Conservation (phyloP, 1,140 invertebrate genomes). For the Hyles euphorbiae region DNA sequence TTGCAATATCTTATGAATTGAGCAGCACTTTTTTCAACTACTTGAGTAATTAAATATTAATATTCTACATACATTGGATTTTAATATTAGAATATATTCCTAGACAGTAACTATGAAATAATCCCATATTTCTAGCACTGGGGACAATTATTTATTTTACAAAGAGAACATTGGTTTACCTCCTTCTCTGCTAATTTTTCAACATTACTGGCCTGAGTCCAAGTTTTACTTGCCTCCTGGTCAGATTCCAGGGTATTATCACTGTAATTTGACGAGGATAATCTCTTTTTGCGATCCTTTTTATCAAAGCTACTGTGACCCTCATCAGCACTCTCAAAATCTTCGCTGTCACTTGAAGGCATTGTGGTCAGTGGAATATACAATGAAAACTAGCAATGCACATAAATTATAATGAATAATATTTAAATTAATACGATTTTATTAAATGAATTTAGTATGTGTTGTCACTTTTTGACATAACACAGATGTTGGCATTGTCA, state of each 20-base stretch:
- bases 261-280: conserved; percentile 64
- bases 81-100: no score
- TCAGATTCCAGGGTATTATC: conserved; percentile 52
- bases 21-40: no score
- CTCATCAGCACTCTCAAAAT: conserved; percentile 82
- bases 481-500: no score
- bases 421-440: no score
- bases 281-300: conserved; percentile 52
- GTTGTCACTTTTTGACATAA: no score
- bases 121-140: not conserved
- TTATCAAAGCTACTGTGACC: conserved; percentile 55
- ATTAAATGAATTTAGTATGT: no score
- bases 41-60: no score
- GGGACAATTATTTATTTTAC: not conserved
- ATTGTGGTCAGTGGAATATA: conserved; percentile 52
- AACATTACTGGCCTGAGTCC: conserved; percentile 9
- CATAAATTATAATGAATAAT: no score
- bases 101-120: not conserved
- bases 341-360: conserved; percentile 84
- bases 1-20: no score
- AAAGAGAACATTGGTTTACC: conserved; percentile 15
- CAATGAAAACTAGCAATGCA: no score
- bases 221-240: conserved; percentile 24
- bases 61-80: no score
- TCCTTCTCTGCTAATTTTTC: conserved; percentile 23